Conservation (phyloP, 2,113 vertebrate genomes). For the Ranitomeya variabilis region DNA sequence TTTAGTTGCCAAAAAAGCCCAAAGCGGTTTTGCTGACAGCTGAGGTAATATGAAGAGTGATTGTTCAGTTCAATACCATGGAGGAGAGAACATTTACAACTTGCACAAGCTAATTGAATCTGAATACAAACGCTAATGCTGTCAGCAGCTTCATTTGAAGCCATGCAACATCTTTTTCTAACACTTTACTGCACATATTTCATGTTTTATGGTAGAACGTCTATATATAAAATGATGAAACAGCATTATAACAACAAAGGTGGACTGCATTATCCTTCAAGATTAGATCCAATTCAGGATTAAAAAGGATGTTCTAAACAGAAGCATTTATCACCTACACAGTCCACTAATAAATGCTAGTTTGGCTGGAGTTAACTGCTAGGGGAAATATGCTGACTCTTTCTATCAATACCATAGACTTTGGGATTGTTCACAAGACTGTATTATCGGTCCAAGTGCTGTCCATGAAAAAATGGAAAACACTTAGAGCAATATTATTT, state of each 20-base stretch:
- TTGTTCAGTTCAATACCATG: conserved; percentile 43
- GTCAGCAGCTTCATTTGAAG: conserved; percentile 42
- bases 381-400: too few relatives aligned
- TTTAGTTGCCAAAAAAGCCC: conserved; percentile 44
- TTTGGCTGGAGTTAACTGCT: too few relatives aligned
- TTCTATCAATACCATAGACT: too few relatives aligned
- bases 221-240: conserved; percentile 4
- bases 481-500: too few relatives aligned
- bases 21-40: conserved; percentile 40
- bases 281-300: too few relatives aligned
- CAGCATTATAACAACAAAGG: neutral
- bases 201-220: neutral
- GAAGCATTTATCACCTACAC: too few relatives aligned
- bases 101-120: conserved; percentile 42
- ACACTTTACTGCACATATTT: neutral
- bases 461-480: too few relatives aligned
- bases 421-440: too few relatives aligned
- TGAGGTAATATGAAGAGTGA: conserved; percentile 50
- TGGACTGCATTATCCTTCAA: too few relatives aligned
- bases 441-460: too few relatives aligned
- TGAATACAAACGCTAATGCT: conserved; percentile 33
- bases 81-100: conserved; percentile 46
- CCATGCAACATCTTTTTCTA: conserved; percentile 14
- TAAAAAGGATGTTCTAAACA: too few relatives aligned
- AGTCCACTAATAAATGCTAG: too few relatives aligned